Evolutionary conservation across 1,140 invertebrate genomes (phyloP), one percentile per base, ranked within the genome.

Genomic region (Pseudomyrmex concolor): DNA sequence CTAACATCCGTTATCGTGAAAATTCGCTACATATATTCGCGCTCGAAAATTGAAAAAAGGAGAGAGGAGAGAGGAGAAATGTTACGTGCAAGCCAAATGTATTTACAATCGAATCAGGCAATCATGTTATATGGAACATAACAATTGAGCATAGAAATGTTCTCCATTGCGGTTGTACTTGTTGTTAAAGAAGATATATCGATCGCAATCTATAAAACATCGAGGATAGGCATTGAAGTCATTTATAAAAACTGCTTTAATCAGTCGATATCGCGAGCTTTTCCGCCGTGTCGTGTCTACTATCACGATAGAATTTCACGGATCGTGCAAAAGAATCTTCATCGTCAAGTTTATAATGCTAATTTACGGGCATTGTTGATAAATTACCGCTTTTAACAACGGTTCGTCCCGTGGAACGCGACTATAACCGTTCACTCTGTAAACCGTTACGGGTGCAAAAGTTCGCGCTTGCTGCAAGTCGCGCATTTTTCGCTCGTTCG

Each of bases 381-480:
- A 17, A 77, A 57, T 73, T 59, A 34, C 50, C 1, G 10, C 12
- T 45, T 17, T 57, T 17, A 22, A 59, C 12, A 9, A 7, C 54
- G 43, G 1, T 15, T 74, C 64, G 5, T 77, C 2, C 4, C 43
- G 17, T 64, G 67, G 25, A 51, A 25, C 5, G 34, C 25, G 19
- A 7, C 17, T 76, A 7, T 34, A 83, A 86, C 84, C 57, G 84
- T 83, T 86, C 12, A n/a, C 2, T 3, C 45, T n/a, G 54, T 1
- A 34, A 60, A 67, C 86, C 80, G 84, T 87, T 86, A 77, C 17
- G 45, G 43, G 43, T 59, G 57, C 45, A 71, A 85, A 83, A 34
- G 70, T 74, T 81, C 62, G 13, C 57, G 55, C 22, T 50, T 78
- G 64, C 64, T 22, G 45, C 51, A 15, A n/a, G 12, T 48, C n/a